These are phyloP conservation scores for Recurvirostra avosetta DNA, from an alignment of 2,113 vertebrate species.

Conservation along the genomic window DNA sequence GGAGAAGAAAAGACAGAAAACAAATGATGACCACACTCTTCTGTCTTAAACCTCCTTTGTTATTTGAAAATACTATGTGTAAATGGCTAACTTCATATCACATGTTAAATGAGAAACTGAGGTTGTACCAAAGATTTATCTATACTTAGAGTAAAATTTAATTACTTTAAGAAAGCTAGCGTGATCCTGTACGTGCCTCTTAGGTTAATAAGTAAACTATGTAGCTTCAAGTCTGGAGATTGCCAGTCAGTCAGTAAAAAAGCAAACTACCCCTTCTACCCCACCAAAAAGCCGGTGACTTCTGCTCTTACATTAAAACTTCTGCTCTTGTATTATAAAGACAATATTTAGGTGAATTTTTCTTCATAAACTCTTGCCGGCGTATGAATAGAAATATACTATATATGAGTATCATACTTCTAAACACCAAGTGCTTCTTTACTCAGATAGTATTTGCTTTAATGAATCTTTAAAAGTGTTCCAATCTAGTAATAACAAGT, in stretches of 20 bases:
- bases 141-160: neutral
- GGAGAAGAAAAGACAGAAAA: neutral
- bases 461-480: neutral
- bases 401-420: neutral
- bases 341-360: neutral
- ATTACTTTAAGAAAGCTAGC: neutral
- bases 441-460: neutral
- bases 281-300: neutral
- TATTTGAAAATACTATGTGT: neutral
- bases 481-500: neutral
- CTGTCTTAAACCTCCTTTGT: neutral
- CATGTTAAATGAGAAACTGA: neutral
- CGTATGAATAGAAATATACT: neutral
- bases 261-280: neutral
- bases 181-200: neutral
- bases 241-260: neutral
- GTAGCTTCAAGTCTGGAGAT: neutral
- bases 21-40: neutral
- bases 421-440: neutral
- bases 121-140: neutral
- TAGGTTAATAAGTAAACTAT: neutral
- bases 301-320: neutral
- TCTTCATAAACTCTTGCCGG: neutral
- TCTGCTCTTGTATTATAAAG: neutral
- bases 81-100: neutral